Base-by-base conservation (phyloP, 2,888 invertebrate genomes). In the Tribolium freemani region DNA sequence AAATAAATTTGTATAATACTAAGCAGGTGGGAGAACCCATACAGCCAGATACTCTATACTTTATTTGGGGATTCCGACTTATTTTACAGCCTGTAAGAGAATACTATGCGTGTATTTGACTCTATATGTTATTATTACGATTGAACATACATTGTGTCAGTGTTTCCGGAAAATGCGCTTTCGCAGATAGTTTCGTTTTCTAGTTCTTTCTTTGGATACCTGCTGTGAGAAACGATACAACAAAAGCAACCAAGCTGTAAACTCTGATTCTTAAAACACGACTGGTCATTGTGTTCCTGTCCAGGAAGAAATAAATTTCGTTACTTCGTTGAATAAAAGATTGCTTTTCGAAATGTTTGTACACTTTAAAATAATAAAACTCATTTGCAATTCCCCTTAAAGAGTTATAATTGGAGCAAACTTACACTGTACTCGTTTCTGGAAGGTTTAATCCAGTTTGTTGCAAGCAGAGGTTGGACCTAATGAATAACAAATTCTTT, bases 51-150 rank as follows among this genome's bases (percentile, higher is more conserved):
- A 48, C 31, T 16, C 48, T 48, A 54, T 66, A 66, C 44, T 56
- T 67, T 67, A 67, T 48, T 38, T 13, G 16, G 21, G 67, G 67
- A 44, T 66, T 56, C 46, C 45, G 51, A 5, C 56, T 57, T 57
- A 67, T 48, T 67, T 56, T 67, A 67, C 57, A 46, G 31, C 31
- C 57, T 46, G 56, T 44, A 67, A 57, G 44, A 57, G 51, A 48
- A 57, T 56, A 21, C 13, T 48, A 50, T 67, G 57, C 56, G 53
- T 63, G 48, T 63, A 45, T 58, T 48, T 16, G 16, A 44, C 38
- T 45, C 45, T 44, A 21, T 63, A 63, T 38, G 38, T 64, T 63
- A 63, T 64, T 63, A 63, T 50, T 63, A 63, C 63, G 51, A 63
- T 50, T 61, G 46, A 48, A 48, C 31, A 61, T 61, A 61, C 30